phyloP scores from a whole-genome alignment of 1,140 invertebrate genomes.

The Aethina tumida region DNA sequence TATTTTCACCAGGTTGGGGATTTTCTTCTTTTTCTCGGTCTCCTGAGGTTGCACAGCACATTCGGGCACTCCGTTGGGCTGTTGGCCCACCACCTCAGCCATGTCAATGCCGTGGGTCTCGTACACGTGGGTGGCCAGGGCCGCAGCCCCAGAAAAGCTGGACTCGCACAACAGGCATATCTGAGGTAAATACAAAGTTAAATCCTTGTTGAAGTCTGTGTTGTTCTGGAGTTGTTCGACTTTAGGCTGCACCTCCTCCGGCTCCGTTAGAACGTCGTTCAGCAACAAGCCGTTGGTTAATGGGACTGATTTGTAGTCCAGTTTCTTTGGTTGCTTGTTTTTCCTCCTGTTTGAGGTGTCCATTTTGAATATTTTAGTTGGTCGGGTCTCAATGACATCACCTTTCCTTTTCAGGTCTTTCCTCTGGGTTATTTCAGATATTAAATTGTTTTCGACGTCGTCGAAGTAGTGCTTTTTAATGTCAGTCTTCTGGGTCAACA shows the following conservation, averaged over 20 bases:
- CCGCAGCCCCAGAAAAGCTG: slow-evolving; percentile 18
- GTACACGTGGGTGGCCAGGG: slow-evolving; percentile 28
- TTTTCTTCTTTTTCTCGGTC: slow-evolving; percentile 27
- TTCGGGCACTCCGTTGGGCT: slow-evolving; percentile 6
- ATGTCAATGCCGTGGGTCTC: slow-evolving; percentile 30
- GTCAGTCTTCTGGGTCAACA: slow-evolving; percentile 6
- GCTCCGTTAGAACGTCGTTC: background rate
- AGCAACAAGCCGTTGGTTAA: too few species aligned
- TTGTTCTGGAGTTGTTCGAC: background rate
- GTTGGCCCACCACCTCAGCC: slow-evolving; percentile 15
- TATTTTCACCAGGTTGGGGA: slow-evolving; percentile 33
- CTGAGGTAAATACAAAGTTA: slow-evolving; percentile 19
- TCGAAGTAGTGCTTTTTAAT: slow-evolving; percentile 21
- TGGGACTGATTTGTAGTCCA: too few species aligned
- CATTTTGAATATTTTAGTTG: slow-evolving; percentile 22
- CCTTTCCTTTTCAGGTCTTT: slow-evolving; percentile 26
- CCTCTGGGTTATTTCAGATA: slow-evolving; percentile 27
- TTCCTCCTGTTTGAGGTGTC: slow-evolving; percentile 25
- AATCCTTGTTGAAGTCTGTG: background rate
- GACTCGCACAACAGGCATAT: slow-evolving; percentile 30
- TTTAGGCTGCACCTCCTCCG: background rate
- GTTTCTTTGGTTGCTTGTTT: slow-evolving; percentile 27
- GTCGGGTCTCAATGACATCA: slow-evolving; percentile 18
- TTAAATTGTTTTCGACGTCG: slow-evolving; percentile 24
- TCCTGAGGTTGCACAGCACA: slow-evolving; percentile 1